Evolutionary conservation across 2,113 vertebrate species (phyloP).

Genomic region (Pangasianodon gigas): DNA sequence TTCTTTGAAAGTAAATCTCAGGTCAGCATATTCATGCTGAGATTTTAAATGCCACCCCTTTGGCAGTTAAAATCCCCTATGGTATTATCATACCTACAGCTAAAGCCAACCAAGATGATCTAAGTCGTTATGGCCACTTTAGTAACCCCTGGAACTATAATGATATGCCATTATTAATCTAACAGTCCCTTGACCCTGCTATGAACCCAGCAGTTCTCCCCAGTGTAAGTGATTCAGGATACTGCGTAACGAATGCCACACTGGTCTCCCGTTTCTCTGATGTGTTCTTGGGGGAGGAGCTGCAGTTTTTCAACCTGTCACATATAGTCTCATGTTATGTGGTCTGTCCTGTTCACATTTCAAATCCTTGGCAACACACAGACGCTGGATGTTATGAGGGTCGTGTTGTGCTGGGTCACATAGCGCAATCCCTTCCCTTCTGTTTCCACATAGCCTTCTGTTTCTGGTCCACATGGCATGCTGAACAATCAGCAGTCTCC

Average conservation of each 20-base stretch:
- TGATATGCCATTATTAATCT: background rate
- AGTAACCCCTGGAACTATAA: background rate
- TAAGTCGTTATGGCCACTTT: conserved; percentile 17
- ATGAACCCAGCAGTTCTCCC: background rate
- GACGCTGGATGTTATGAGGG: conserved; percentile 4
- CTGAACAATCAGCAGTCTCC: conserved; percentile 1
- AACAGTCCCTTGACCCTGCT: background rate
- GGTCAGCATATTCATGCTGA: conserved; percentile 16
- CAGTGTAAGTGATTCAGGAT: background rate
- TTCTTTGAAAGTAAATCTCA: background rate
- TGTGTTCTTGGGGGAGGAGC: conserved; percentile 22
- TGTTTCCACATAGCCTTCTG: conserved; percentile 27
- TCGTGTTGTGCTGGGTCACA: conserved; percentile 2
- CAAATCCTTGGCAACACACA: conserved; percentile 19
- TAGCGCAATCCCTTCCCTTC: conserved; percentile 12
- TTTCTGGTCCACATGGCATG: conserved; percentile 33
- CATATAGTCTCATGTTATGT: conserved; percentile 37
- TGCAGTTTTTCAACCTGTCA: conserved; percentile 37
- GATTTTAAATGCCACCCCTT: conserved; percentile 31
- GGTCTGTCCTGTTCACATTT: conserved; percentile 44
- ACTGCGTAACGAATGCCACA: conserved; percentile 5
- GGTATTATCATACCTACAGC: background rate
- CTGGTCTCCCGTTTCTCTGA: background rate
- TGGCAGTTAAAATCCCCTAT: background rate
- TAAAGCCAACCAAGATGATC: background rate